These are phyloP conservation scores for Melinaea menophilus DNA, from an alignment of 2,888 invertebrate genomes.

Conservation along the genomic window DNA sequence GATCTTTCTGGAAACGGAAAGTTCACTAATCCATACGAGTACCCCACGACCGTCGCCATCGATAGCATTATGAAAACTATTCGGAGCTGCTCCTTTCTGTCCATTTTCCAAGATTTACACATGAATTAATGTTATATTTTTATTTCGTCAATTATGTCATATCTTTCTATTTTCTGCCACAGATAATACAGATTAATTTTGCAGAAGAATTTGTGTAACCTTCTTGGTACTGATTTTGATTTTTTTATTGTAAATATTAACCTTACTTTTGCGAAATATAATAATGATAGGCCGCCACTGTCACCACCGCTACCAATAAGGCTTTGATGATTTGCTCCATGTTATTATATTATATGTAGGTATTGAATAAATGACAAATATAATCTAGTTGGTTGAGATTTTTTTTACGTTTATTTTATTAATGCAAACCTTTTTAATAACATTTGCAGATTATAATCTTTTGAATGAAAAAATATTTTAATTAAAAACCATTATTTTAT, in stretches of 20 bases:
- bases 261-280: slow-evolving; percentile 35
- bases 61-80: slow-evolving; percentile 51
- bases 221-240: background rate
- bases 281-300: slow-evolving; percentile 45
- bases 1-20: slow-evolving; percentile 28
- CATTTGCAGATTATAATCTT: background rate
- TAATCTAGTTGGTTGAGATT: slow-evolving; percentile 9
- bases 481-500: no score
- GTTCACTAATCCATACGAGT: slow-evolving; percentile 53
- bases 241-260: slow-evolving; percentile 14
- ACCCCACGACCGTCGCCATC: slow-evolving; percentile 53
- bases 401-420: no score
- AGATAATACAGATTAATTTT: background rate
- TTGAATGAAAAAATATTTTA: background rate
- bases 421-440: background rate
- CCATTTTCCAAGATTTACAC: slow-evolving; percentile 42
- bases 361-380: slow-evolving; percentile 1
- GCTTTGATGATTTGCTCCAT: slow-evolving; percentile 45
- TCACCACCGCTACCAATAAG: slow-evolving; percentile 40
- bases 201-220: no score
- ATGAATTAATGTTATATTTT: slow-evolving; percentile 6
- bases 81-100: slow-evolving; percentile 53
- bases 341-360: no score
- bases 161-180: background rate
- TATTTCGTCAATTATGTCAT: background rate